phyloP scores from a whole-genome alignment of 2,888 invertebrate species.

The Dinocampus coccinellae region DNA sequence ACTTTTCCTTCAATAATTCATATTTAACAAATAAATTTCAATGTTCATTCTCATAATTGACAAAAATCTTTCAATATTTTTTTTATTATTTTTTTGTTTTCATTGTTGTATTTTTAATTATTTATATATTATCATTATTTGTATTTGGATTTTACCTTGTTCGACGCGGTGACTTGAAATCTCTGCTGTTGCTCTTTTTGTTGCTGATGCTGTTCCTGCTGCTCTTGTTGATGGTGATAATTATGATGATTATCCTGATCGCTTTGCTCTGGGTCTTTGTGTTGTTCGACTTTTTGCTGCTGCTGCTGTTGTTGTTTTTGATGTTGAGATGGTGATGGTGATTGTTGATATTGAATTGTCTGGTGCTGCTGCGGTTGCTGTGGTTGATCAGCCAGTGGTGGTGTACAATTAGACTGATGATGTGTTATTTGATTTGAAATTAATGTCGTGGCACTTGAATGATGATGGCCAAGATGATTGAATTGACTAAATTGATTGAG shows the following conservation, averaged over 20 bases:
- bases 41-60: no score
- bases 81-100: no score
- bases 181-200: conserved; percentile 41
- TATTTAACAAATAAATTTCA: no score
- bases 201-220: conserved; percentile 41
- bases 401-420: conserved; percentile 67
- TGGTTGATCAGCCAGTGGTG: conserved; percentile 59
- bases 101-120: not conserved
- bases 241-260: conserved; percentile 43
- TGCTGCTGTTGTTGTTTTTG: conserved; percentile 39
- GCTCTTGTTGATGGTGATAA: conserved; percentile 51
- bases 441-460: conserved; percentile 59
- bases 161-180: conserved; percentile 62
- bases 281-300: conserved; percentile 52
- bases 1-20: no score
- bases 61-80: no score
- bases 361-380: conserved; percentile 32
- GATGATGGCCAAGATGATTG: conserved; percentile 50
- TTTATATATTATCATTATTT: no score
- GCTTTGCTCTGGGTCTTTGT: conserved; percentile 37
- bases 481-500: conserved; percentile 52
- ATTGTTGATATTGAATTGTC: no score
- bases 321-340: conserved; percentile 62
- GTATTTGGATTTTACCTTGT: conserved; percentile 61
- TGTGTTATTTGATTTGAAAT: conserved; percentile 60